Conservation (phyloP, 2,113 vertebrate species). For the Oncorhynchus nerka region DNA sequence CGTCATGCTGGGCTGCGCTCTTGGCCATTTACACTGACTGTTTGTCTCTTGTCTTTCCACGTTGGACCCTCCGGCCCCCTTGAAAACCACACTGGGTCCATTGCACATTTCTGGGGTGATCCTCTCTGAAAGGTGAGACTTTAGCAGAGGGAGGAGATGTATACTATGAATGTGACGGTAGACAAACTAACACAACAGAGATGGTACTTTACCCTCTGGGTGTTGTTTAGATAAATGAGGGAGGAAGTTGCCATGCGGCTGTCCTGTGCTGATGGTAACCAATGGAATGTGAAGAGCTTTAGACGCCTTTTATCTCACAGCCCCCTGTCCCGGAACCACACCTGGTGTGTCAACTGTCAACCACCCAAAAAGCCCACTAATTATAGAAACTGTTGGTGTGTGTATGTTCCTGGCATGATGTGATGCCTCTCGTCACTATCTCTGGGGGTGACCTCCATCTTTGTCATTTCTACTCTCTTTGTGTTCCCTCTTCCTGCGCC, state of each 20-base stretch:
- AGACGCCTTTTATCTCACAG: slow-evolving; percentile 6
- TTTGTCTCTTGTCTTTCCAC: slow-evolving; percentile 21
- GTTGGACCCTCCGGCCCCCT: slow-evolving; percentile 35
- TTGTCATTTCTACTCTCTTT: slow-evolving; percentile 17
- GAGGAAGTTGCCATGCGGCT: slow-evolving; percentile 1
- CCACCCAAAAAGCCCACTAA: background rate
- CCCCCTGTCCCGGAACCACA: background rate
- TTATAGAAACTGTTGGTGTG: background rate
- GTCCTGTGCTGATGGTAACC: background rate
- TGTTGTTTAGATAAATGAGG: background rate
- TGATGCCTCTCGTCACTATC: slow-evolving; percentile 13
- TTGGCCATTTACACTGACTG: slow-evolving; percentile 22
- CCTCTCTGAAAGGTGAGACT: slow-evolving; percentile 28
- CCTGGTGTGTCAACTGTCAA: background rate
- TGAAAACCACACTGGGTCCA: slow-evolving; percentile 38
- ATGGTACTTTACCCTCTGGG: background rate
- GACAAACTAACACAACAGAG: background rate
- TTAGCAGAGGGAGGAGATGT: slow-evolving; percentile 4
- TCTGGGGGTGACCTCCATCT: background rate
- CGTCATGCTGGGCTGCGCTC: slow-evolving; percentile 28
- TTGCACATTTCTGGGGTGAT: slow-evolving; percentile 52
- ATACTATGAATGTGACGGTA: slow-evolving; percentile 3
- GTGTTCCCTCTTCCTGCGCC: background rate
- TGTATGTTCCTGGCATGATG: background rate
- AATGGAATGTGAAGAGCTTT: slow-evolving; percentile 13